Base-by-base conservation (phyloP, 2,888 invertebrate species). In the Diarsia mendica region DNA sequence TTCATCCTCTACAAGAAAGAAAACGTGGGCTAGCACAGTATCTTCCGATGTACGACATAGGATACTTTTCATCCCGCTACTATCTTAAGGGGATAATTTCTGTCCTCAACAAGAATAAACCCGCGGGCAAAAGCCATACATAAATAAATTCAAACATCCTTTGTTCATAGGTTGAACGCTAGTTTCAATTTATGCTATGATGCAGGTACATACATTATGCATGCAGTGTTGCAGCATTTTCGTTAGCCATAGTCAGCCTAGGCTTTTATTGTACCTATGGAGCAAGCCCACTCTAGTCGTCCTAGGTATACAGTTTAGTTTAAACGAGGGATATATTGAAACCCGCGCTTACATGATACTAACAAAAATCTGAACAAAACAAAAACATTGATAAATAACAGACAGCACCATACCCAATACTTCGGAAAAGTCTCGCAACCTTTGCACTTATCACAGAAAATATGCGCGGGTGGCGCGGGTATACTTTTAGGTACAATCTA, bases 171-270 rank as follows among this genome's bases (percentile, higher is more conserved):
- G 33, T 20, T n/a, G 39, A 55, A 51, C 8, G 20, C 44, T 10
- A 23, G 13, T 79, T 79, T 70, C 63, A 78, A 64, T 77, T 55
- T 77, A 78, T 77, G 11, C 51, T 23, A 39, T 69, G 63, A 53
- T 69, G 63, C 70, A 64, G 71, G 49, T 64, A 33, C 23, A 69
- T 78, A 15, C 20, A 78, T 78, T 78, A 71, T 78, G 78, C 63
- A 78, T 77, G 53, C 63, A 51, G 13, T 71, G 46, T 77, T 55
- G 63, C 28, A 55, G 46, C n/a, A 70, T 78, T 77, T 76, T 76
- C 60, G 70, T 28, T 60, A 69, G 39, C 39, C 39, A 3, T 15
- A 11, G 55, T 77, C 44, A 49, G 18, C 4, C 2, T 15, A 13
- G 23, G 49, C 44, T 75, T 76, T 18, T 33, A 53, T 44, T 75